These are phyloP conservation scores for Cirrhinus mrigala DNA, from an alignment of 2,797 vertebrate species.

Conservation along the genomic window DNA sequence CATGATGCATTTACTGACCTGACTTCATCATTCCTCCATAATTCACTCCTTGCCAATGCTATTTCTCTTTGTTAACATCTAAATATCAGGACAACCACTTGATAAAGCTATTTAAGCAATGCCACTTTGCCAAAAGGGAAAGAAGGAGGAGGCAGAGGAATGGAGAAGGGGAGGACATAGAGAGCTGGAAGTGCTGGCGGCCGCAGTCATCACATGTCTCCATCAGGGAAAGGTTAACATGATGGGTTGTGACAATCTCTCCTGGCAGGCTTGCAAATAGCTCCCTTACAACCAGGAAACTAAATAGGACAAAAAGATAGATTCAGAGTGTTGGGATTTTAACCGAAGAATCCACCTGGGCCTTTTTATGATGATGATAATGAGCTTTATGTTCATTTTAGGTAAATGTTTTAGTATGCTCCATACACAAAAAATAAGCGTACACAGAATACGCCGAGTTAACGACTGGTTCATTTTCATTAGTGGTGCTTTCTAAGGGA, in stretches of 20 bases:
- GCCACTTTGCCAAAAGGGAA: conserved; percentile 25
- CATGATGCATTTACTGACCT: conserved; percentile 31
- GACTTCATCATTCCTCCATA: conserved; percentile 13
- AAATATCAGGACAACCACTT: conserved; percentile 8
- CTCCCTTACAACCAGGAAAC: conserved; percentile 66
- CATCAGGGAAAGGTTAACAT: conserved; percentile 77
- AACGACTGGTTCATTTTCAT: background rate
- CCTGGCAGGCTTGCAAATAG: conserved; percentile 73
- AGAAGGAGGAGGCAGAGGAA: conserved; percentile 11
- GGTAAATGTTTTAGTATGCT: background rate
- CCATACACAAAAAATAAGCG: background rate
- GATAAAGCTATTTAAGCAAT: conserved; percentile 45
- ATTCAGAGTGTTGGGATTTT: conserved; percentile 44
- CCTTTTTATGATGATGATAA: background rate
- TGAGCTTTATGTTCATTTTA: background rate
- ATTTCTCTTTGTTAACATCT: conserved; percentile 39
- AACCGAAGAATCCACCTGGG: conserved; percentile 45
- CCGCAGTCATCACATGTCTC: conserved; percentile 75
- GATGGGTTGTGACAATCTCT: conserved; percentile 77
- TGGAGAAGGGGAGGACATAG: conserved; percentile 29
- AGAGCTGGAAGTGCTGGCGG: conserved; percentile 70
- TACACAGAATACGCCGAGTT: background rate
- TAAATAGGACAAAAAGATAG: conserved; percentile 50
- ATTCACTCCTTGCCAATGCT: conserved; percentile 7
- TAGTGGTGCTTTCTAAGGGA: background rate